Evolutionary conservation across 1,140 invertebrate genomes (phyloP).

Genomic region (Babylonia areolata): DNA sequence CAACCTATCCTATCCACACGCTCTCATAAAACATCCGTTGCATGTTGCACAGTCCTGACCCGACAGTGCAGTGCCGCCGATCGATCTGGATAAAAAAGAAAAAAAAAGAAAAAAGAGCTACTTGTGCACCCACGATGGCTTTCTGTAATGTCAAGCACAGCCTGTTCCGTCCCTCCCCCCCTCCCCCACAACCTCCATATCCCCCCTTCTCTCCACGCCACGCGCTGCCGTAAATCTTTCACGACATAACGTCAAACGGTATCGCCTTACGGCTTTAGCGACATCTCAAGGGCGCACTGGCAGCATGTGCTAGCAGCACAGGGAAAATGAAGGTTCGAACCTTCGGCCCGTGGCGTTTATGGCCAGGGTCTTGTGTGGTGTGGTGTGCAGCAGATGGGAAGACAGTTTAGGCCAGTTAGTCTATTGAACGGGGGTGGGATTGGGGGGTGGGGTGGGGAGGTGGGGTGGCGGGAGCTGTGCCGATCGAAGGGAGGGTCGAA

Average conservation of each 20-base stretch:
- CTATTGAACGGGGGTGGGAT: neutral
- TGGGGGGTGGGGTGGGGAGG: neutral
- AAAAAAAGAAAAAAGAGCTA: too few relatives aligned
- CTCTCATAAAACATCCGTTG: too few relatives aligned
- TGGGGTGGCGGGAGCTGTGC: too few relatives aligned
- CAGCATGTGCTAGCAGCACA: neutral
- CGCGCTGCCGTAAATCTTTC: slow-evolving; percentile 6
- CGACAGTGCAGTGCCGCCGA: too few relatives aligned
- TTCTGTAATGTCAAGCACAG: too few relatives aligned
- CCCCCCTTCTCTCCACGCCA: neutral
- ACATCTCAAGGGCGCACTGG: neutral
- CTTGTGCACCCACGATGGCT: too few relatives aligned
- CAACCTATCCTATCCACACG: too few relatives aligned
- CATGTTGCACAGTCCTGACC: too few relatives aligned
- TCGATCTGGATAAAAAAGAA: too few relatives aligned
- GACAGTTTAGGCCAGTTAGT: neutral
- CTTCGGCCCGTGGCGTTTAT: neutral
- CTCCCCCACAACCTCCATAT: neutral
- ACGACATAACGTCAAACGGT: slow-evolving; percentile 11
- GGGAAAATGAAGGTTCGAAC: neutral
- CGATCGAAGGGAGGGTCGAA: too few relatives aligned
- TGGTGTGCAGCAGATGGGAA: neutral
- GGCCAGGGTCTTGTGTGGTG: neutral
- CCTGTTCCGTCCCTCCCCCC: too few relatives aligned
- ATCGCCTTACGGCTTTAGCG: neutral